These are phyloP conservation scores for Protophormia terraenovae DNA, from an alignment of 2,888 invertebrate genomes.

Conservation along the genomic window DNA sequence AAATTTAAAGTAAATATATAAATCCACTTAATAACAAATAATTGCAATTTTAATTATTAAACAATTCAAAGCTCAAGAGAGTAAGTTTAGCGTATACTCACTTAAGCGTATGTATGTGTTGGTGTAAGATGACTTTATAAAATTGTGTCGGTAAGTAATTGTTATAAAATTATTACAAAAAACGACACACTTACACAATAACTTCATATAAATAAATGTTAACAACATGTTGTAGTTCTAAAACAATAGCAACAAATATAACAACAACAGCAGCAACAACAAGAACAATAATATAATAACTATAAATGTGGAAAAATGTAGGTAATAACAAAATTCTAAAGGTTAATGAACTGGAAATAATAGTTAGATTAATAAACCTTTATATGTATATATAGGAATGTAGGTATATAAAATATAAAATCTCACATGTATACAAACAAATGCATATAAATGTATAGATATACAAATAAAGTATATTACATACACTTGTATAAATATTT, in stretches of 20 bases:
- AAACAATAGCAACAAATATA: constrained; percentile 18
- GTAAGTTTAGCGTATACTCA: background rate
- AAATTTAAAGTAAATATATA: background rate
- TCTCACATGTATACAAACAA: background rate
- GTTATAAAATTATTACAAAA: constrained; percentile 44
- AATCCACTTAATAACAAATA: background rate
- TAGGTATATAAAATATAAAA: background rate
- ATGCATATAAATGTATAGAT: background rate
- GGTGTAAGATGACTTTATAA: background rate
- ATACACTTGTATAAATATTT: background rate
- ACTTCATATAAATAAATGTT: background rate
- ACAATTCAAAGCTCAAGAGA: background rate
- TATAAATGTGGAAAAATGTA: constrained; percentile 61
- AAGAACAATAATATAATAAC: constrained; percentile 55
- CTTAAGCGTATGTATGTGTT: background rate
- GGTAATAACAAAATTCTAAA: constrained; percentile 51
- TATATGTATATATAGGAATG: too few species aligned
- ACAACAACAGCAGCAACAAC: too few species aligned
- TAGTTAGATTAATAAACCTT: constrained; percentile 57
- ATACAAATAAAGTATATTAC: background rate
- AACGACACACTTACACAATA: background rate
- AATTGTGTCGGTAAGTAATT: constrained; percentile 42
- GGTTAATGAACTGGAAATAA: constrained; percentile 66
- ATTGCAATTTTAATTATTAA: background rate
- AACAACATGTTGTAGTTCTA: constrained; percentile 27